phyloP scores from a whole-genome alignment of 2,113 vertebrate species.

The Larimichthys polyactis region DNA sequence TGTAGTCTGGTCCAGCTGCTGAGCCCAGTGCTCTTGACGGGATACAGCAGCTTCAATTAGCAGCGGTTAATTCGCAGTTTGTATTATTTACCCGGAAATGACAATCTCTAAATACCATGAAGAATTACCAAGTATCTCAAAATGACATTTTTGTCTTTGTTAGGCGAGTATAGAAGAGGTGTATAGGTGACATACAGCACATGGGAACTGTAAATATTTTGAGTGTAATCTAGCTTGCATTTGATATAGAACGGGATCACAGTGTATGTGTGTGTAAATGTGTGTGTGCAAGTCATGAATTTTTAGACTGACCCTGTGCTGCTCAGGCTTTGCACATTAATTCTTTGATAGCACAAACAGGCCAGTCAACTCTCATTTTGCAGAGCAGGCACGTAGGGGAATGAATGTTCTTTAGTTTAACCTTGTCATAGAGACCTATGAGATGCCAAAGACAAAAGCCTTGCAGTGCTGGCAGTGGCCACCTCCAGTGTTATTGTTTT shows the following conservation, averaged over 20 bases:
- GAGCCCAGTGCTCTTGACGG: too few species aligned
- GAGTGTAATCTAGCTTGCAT: slow-evolving; percentile 1
- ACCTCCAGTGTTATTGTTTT: slow-evolving; percentile 63
- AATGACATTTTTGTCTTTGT: too few species aligned
- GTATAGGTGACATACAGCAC: too few species aligned
- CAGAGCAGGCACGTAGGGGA: slow-evolving; percentile 64
- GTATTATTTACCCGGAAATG: too few species aligned
- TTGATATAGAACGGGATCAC: slow-evolving; percentile 2
- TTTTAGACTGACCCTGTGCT: slow-evolving; percentile 49
- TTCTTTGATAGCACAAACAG: slow-evolving; percentile 54
- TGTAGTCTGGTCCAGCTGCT: too few species aligned
- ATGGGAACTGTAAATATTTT: background rate
- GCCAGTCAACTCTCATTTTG: slow-evolving; percentile 69
- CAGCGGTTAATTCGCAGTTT: too few species aligned
- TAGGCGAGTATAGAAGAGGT: too few species aligned
- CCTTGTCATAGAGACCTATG: slow-evolving; percentile 76
- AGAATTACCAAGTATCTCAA: too few species aligned
- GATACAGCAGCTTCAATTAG: too few species aligned
- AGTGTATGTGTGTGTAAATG: background rate
- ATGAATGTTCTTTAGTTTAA: slow-evolving; percentile 77
- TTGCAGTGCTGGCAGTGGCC: slow-evolving; percentile 64
- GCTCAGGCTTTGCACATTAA: slow-evolving; percentile 70
- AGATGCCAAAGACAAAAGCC: slow-evolving; percentile 67
- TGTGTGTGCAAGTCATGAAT: slow-evolving; percentile 36
- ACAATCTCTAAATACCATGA: too few species aligned